A percentile compares a stretch with the other conserved stretches of the same genome.
phyloP scores from a whole-genome alignment of 2,113 vertebrate genomes.

The Tragelaphus buxtoni region DNA sequence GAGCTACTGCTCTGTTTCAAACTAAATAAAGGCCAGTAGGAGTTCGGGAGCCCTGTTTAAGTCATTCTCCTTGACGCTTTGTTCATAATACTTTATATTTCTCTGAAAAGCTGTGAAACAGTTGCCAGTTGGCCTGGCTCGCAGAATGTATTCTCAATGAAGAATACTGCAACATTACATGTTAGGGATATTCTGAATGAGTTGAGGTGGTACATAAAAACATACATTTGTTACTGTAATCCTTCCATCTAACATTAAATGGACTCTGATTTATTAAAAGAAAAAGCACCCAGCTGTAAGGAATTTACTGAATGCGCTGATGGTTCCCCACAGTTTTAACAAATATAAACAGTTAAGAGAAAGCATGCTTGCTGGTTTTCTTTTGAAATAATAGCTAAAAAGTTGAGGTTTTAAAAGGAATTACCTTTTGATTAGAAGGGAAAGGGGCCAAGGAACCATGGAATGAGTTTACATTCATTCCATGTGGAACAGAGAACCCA shows the following conservation, averaged over 20 bases:
- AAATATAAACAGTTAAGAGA: background rate
- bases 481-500: background rate
- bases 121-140: background rate
- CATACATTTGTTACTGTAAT: background rate
- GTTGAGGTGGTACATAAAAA: background rate
- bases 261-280: background rate
- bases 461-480: background rate
- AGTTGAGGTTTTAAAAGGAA: background rate
- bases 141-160: background rate
- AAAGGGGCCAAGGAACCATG: background rate
- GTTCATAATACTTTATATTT: background rate
- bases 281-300: background rate
- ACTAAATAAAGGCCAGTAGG: background rate
- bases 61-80: background rate
- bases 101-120: background rate
- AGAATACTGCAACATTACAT: background rate
- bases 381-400: background rate
- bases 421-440: background rate
- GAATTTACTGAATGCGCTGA: background rate
- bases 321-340: background rate
- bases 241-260: background rate
- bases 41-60: background rate
- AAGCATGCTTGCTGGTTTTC: background rate
- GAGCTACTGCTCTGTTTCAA: background rate
- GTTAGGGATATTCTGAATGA: background rate